Percentiles rank a stretch among this genome's conserved stretches.
phyloP scores from a whole-genome alignment of 2,888 invertebrate genomes.

The Watsonalla binaria region DNA sequence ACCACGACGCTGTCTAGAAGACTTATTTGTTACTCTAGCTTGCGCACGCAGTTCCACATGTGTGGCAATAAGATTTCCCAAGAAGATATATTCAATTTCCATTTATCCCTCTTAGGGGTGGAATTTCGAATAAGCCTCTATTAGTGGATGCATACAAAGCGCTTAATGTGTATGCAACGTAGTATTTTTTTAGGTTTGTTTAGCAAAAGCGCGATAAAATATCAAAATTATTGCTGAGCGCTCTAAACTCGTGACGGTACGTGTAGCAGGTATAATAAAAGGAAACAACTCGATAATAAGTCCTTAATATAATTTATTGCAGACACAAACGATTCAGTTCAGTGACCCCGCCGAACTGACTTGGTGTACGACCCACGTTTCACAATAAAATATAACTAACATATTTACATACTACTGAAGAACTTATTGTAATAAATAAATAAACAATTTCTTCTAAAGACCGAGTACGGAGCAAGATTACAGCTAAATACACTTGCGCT shows the following conservation, averaged over 20 bases:
- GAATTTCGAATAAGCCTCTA: too few relatives aligned
- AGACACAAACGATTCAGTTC: slow-evolving; percentile 71
- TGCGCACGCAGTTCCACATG: too few relatives aligned
- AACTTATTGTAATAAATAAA: slow-evolving; percentile 51
- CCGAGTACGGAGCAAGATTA: slow-evolving; percentile 44
- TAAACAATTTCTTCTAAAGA: slow-evolving; percentile 68
- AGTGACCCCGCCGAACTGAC: slow-evolving; percentile 67
- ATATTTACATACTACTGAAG: slow-evolving; percentile 55
- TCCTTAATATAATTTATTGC: slow-evolving; percentile 74
- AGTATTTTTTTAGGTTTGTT: too few relatives aligned
- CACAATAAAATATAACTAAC: slow-evolving; percentile 52
- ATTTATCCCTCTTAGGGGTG: too few relatives aligned
- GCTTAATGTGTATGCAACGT: too few relatives aligned
- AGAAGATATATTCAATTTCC: too few relatives aligned
- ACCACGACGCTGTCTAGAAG: too few relatives aligned
- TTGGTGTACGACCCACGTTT: slow-evolving; percentile 60
- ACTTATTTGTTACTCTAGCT: too few relatives aligned
- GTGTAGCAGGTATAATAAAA: slow-evolving; percentile 10
- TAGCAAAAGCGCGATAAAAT: too few relatives aligned
- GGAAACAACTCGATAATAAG: slow-evolving; percentile 29
- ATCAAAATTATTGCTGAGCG: too few relatives aligned
- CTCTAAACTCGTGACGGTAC: not conserved
- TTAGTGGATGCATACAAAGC: too few relatives aligned
- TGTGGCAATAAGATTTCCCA: too few relatives aligned
- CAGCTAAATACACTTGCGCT: slow-evolving; percentile 18